Base-by-base conservation (phyloP, 1,140 invertebrate species). In the Trichonephila clavata region DNA sequence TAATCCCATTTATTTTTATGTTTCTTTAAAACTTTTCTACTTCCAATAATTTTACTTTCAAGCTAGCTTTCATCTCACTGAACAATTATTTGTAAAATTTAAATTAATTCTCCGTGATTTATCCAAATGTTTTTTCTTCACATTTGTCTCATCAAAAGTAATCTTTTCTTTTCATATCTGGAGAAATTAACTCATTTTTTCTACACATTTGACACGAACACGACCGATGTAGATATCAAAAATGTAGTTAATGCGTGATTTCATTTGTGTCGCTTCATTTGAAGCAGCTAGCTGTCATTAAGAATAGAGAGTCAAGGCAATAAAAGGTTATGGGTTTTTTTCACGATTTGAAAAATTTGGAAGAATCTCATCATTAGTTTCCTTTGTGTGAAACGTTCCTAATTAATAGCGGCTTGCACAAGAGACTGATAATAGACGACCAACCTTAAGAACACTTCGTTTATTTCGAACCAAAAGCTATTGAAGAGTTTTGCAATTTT, bases 391-490 rank as follows among this genome's bases (percentile, higher is more conserved):
- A 88, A 39, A 50, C 59, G 61, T 68, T 68, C 86, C 60, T 88
- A 88, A 88, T 88, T 88, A 88, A 88, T 88, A 63, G 68, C 86
- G 86, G 86, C 86, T 88, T 88, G 43, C 63, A 71, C 32, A 39
- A 88, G 86, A 65, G 24, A 63, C 60, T 71, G 61, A 87, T 87
- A 87, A 87, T 87, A 87, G 86, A 68, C 61, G 14, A 86, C 24
- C 60, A 32, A 57, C 60, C 60, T 88, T 61, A 68, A 88, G 86
- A 39, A 68, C 86, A 88, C 86, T 88, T 88, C 86, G 86, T 88
- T 88, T 63, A 39, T 32, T 88, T 27, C 21, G 61, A 50, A 43
- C 61, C 21, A 20, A 88, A 88, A 88, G 20, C 32, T 68, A 88
- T 86, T 86, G 57, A 86, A 86, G 84, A 63, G 60, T 86, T 86